Evolutionary conservation across 2,797 vertebrate species (phyloP).

Genomic region (Knipowitschia caucasica): DNA sequence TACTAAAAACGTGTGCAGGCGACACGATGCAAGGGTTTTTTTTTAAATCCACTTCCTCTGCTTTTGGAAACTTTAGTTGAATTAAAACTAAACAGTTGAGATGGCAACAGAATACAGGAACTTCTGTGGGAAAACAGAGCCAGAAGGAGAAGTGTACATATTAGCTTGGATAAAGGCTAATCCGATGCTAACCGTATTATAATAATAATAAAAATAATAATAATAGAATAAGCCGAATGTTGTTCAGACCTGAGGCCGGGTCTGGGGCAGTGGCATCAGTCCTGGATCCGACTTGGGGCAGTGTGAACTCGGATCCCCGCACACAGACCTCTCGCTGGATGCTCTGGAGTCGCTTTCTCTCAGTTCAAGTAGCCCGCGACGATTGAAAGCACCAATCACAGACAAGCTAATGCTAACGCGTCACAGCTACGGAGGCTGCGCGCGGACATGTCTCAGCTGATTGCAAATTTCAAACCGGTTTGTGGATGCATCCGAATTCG

Average conservation of each 20-base stretch:
- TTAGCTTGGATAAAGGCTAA: neutral
- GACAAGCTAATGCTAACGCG: slow-evolving; percentile 31
- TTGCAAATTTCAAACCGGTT: slow-evolving; percentile 61
- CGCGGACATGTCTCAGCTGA: slow-evolving; percentile 24
- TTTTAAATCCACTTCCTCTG: no score
- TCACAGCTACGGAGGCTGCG: slow-evolving; percentile 31
- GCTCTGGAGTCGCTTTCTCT: slow-evolving; percentile 41
- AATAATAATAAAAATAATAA: neutral
- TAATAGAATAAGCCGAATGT: no score
- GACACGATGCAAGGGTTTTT: no score
- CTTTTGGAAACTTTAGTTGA: neutral
- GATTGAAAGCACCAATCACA: slow-evolving; percentile 95
- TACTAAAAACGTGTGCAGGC: no score
- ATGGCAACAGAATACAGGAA: slow-evolving; percentile 36
- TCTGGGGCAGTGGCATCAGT: slow-evolving; percentile 10
- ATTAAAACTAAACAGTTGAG: slow-evolving; percentile 45
- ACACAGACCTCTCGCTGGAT: no score
- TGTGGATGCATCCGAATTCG: neutral
- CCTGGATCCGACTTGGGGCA: slow-evolving; percentile 30
- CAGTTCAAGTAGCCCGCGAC: slow-evolving; percentile 99
- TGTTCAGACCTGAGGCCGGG: slow-evolving; percentile 26
- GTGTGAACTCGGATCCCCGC: no score
- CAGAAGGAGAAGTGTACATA: neutral
- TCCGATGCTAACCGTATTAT: slow-evolving; percentile 31
- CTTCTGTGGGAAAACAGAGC: slow-evolving; percentile 3